Evolutionary conservation across 2,797 vertebrate species (phyloP), one percentile per base, ranked within the genome.

Genomic region (Lemur catta): DNA sequence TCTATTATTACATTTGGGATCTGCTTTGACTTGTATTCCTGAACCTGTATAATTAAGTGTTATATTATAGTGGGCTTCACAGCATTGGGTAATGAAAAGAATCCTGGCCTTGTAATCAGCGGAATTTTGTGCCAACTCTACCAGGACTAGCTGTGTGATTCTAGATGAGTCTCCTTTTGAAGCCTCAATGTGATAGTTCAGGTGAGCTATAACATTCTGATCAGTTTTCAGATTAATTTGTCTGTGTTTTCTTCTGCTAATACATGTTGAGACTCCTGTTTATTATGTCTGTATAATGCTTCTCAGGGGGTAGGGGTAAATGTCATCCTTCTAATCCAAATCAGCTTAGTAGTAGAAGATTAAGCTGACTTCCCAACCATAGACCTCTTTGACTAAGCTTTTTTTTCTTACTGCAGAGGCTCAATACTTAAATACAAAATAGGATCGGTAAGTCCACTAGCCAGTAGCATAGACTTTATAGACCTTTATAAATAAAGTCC

Each of bases 41-140:
- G 92, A 98, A 96, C 89, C 84, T 88, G 95, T 98, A 59, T 97
- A 98, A 98, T 98, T 97, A 98, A 95, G 84, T 95, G 96, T 96
- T 97, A 97, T 97, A 97, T 98, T 98, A 98, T 93, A 98, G 97
- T 97, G 97, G 97, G 97, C 93, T 98, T 97, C 96, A 92, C 74
- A 95, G 94, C 97, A 93, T 92, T 93, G 94, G 89, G 93, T 95
- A 97, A 97, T 96, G 97, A 97, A 96, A 95, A 96, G 94, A 97
- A 96, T 97, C 95, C 97, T 97, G 96, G 84, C 89, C 95, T 97
- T 97, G 84, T 97, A 97, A 97, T 97, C 96, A 97, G 82, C 28
- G 0, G 63, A 59, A 93, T 94, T 93, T 85, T 93, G 80, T 97
- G 95, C 96, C 94, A 97, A 57, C 81, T 94, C 50, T 92, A 79